Conservation (phyloP, 30 jellyfish, hydroid and myxozoan genomes). For the Pelagia noctiluca region DNA sequence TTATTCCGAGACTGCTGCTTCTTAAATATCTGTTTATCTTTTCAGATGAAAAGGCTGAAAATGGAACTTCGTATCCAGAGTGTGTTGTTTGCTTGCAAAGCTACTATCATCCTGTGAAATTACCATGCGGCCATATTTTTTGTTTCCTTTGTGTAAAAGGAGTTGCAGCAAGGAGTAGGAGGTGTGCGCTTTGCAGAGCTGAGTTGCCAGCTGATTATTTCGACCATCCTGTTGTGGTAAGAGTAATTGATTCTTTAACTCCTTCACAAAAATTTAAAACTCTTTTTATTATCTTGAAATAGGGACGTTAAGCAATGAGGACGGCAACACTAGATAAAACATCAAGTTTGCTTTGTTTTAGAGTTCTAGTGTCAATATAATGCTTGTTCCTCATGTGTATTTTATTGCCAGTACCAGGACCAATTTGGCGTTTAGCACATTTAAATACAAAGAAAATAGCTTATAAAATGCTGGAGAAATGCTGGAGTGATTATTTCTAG, state of each 20-base stretch:
- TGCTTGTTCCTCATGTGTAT: too few species aligned
- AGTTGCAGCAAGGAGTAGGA: conserved; percentile 84
- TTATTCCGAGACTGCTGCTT: too few species aligned
- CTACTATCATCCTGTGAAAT: conserved; percentile 88
- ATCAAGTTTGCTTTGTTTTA: too few species aligned
- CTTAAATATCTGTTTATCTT: not conserved
- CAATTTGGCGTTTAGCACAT: too few species aligned
- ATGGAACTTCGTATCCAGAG: conserved; percentile 70
- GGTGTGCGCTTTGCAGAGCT: conserved; percentile 97
- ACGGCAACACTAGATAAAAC: too few species aligned
- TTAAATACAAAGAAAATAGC: too few species aligned
- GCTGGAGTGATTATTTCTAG: too few species aligned
- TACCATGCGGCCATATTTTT: conserved; percentile 91
- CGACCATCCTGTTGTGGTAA: conserved; percentile 87
- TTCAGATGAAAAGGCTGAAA: conserved; percentile 40
- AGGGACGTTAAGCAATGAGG: too few species aligned
- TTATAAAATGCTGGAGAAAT: too few species aligned
- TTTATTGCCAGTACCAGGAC: too few species aligned
- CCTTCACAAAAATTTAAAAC: not conserved
- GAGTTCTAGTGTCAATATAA: too few species aligned
- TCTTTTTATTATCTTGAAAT: not conserved
- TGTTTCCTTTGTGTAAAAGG: conserved; percentile 96
- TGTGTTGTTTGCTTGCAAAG: conserved; percentile 94
- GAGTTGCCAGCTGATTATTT: conserved; percentile 82
- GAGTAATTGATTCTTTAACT: not conserved